Evolutionary conservation across 2,797 vertebrate genomes (phyloP), one percentile per base, ranked within the genome.

Genomic region (Dipus sagitta): DNA sequence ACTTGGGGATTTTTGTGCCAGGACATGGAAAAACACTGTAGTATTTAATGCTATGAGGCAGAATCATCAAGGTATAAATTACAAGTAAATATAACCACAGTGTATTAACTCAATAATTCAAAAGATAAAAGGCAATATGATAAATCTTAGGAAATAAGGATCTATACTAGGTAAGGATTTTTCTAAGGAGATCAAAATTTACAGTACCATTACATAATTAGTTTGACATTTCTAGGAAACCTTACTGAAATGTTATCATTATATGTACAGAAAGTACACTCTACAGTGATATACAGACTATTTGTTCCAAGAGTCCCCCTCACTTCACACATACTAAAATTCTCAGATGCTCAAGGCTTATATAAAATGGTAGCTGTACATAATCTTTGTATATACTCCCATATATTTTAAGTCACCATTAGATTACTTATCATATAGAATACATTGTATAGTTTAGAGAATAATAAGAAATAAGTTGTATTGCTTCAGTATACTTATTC

Each of bases 91-190:
- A 81, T 74, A 75, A 80, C 71, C 42, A 62, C 71, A 93, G 54
- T 78, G 88, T 75, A 92, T 88, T 81, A 80, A 91, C 62, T 90
- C 18, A 79, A 42, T 74, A 75, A 71, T 80, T 94, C 30, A 94
- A 93, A 95, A n/a, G 67, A 77, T 1, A 76, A 93, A 91, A 71
- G 68, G 17, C 30, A 88, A 14, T 70, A 72, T 65, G 23, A 70
- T 74, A 77, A 89, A 86, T 8, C 30, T 71, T 74, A 83, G 21
- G 30, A 71, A 15, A 86, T 83, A 90, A 64, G 17, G 87, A 76
- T 79, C 82, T 88, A 72, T 1, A 62, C 24, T 77, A 80, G 24
- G 54, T 88, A 81, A 52, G 42, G 80, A 86, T 91, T 88, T 93
- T 75, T 92, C n/a, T 85, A 71, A 54, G 87, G 47, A 76, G n/a